Conservation (phyloP, 2,113 vertebrate species). For the Clarias gariepinus region DNA sequence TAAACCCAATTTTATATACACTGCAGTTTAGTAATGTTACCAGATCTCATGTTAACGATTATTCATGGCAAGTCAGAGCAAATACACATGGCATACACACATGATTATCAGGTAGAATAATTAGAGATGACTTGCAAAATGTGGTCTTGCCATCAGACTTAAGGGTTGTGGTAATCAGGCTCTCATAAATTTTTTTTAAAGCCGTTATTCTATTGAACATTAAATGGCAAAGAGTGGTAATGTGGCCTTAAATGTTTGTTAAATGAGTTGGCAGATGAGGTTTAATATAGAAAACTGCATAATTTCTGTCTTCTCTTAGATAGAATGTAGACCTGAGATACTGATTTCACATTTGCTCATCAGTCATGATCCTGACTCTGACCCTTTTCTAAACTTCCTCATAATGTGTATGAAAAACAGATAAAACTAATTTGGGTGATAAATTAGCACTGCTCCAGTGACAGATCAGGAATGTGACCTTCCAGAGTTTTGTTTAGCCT, state of each 20-base stretch:
- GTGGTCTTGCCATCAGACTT: conserved; percentile 55
- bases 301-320: conserved; percentile 21
- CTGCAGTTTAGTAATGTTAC: conserved; percentile 47
- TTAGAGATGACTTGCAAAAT: conserved; percentile 62
- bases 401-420: conserved; percentile 49
- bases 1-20: conserved; percentile 32
- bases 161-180: conserved; percentile 16
- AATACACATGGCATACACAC: conserved; percentile 46
- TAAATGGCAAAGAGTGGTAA: conserved; percentile 43
- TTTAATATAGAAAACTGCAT: conserved; percentile 19
- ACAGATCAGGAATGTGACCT: conserved; percentile 56
- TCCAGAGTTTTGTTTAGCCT: conserved; percentile 25
- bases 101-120: conserved; percentile 48
- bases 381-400: conserved; percentile 25
- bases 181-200: conserved; percentile 47
- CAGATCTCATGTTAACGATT: conserved; percentile 36
- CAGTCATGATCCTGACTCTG: conserved; percentile 45
- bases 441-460: conserved; percentile 39
- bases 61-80: conserved; percentile 51
- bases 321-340: background rate
- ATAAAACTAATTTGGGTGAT: conserved; percentile 29
- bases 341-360: conserved; percentile 37
- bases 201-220: conserved; percentile 24
- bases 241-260: conserved; percentile 50
- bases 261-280: conserved; percentile 49